These are phyloP conservation scores for Oreohelix idahoensis DNA, from an alignment of 1,140 invertebrate species.

Conservation along the genomic window DNA sequence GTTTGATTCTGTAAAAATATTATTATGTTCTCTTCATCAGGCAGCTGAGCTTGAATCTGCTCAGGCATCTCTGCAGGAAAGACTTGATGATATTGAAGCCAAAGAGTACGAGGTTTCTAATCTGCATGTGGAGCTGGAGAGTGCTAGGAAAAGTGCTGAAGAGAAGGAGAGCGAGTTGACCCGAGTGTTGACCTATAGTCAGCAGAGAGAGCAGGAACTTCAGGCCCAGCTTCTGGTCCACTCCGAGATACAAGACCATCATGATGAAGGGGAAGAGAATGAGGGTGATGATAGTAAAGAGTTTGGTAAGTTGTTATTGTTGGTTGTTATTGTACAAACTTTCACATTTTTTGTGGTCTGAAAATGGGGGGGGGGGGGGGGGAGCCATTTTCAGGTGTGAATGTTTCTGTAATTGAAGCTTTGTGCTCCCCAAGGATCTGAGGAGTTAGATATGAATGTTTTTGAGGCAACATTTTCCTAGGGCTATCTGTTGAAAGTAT, in stretches of 20 bases:
- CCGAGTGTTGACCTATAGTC: constrained; percentile 43
- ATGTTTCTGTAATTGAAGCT: no score
- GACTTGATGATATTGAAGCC: constrained; percentile 57
- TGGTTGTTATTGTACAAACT: no score
- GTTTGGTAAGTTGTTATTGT: constrained; percentile 36
- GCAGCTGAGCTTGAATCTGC: constrained; percentile 51
- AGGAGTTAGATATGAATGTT: no score
- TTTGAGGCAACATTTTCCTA: no score
- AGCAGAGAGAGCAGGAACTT: constrained; percentile 77
- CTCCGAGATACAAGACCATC: constrained; percentile 44
- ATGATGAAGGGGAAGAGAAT: constrained; percentile 55
- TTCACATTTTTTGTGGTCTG: no score
- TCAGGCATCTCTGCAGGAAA: constrained; percentile 53
- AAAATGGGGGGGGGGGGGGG: no score
- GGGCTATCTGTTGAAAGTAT: no score
- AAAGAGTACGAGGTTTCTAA: constrained; percentile 76
- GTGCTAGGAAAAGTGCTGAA: constrained; percentile 48
- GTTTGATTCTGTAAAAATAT: no score
- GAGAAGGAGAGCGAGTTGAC: constrained; percentile 50
- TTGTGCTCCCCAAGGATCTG: no score
- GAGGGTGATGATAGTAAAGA: constrained; percentile 50
- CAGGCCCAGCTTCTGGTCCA: constrained; percentile 68
- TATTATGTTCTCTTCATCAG: constrained; percentile 33
- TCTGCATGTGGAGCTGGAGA: constrained; percentile 77
- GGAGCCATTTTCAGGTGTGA: no score